Percentiles rank a stretch among this genome's conserved stretches.
phyloP scores from a whole-genome alignment of 2,113 vertebrate species.

The Ranitomeya variabilis region DNA sequence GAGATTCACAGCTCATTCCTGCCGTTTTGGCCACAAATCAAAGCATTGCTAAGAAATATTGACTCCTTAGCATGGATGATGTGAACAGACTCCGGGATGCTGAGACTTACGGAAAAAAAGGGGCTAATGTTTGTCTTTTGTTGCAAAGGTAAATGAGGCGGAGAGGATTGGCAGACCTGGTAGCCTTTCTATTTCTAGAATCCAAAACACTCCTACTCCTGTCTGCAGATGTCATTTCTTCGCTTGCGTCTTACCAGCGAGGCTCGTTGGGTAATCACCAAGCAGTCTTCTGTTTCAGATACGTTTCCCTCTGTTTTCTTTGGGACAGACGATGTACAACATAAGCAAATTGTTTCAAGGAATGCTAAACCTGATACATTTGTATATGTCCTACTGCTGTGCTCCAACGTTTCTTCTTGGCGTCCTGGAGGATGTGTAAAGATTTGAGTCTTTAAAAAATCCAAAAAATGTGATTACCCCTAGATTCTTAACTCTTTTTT shows the following conservation, averaged over 20 bases:
- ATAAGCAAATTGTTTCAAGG: constrained; percentile 27
- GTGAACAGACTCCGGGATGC: constrained; percentile 64
- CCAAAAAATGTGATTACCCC: neutral
- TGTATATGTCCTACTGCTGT: constrained; percentile 13
- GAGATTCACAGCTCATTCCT: constrained; percentile 68
- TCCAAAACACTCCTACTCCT: constrained; percentile 42
- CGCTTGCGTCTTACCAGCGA: constrained; percentile 10
- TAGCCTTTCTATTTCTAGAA: constrained; percentile 1
- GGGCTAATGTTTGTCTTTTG: constrained; percentile 61
- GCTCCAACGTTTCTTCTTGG: neutral
- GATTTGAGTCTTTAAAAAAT: neutral
- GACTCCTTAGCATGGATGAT: constrained; percentile 60
- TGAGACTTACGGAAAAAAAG: constrained; percentile 58
- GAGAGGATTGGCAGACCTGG: constrained; percentile 45
- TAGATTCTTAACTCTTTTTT: neutral
- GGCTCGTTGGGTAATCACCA: constrained; percentile 38
- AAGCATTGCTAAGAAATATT: constrained; percentile 65
- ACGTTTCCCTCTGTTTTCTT: constrained; percentile 47
- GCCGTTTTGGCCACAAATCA: constrained; percentile 61
- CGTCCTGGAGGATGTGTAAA: neutral
- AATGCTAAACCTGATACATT: constrained; percentile 20
- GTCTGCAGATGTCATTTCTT: constrained; percentile 33
- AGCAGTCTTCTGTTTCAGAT: constrained; percentile 25
- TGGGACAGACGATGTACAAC: constrained; percentile 35
- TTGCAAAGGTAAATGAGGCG: constrained; percentile 54